Base-by-base conservation (phyloP, 2,113 vertebrate species). In the Pogona vitticeps region DNA sequence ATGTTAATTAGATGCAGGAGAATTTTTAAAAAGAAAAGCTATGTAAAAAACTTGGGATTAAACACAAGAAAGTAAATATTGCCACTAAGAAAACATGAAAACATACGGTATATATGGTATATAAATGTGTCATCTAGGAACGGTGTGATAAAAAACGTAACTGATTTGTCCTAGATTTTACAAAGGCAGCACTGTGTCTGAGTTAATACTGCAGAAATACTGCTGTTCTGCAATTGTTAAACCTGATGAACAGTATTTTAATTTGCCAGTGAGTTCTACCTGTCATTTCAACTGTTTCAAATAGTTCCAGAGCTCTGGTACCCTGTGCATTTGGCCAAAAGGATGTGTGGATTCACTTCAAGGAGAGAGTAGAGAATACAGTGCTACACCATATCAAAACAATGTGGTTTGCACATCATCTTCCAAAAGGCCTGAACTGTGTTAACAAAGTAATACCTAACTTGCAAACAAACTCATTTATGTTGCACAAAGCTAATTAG, bases 1-100 rank as follows among this genome's bases (percentile, higher is more conserved):
- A 93, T 95, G 93, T 86, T 95, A 93, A 95, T 95, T 89, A 93
- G 86, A 88, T 88, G 78, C 93, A 92, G 84, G 88, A 86, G 82
- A 6, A 91, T 42, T 94, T 85, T 36, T 86, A 87, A 94, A 83
- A 91, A 21, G 21, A 86, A 84, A 94, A 92, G 63, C 79, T 90
- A 80, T 33, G 33, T 14, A 42, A 63, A 56, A n/a, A 92, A 87
- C 73, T 2, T 36, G 28, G 18, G 18, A 90, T 93, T 83, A 88
- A 92, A 86, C 5, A 68, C 46, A 9, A 88, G 86, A 65, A 86
- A 90, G 86, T 77, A 91, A 91, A 87, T 89, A 89, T 80, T 90
- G 89, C 3, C 81, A 0, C 15, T 85, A 18, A 83, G 5, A 18
- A 67, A 0, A 70, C 86, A 70, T 61, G 40, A n/a, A 6, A 3